Evolutionary conservation across 2,797 vertebrate genomes (phyloP).

Genomic region (Epinephelus awoara): DNA sequence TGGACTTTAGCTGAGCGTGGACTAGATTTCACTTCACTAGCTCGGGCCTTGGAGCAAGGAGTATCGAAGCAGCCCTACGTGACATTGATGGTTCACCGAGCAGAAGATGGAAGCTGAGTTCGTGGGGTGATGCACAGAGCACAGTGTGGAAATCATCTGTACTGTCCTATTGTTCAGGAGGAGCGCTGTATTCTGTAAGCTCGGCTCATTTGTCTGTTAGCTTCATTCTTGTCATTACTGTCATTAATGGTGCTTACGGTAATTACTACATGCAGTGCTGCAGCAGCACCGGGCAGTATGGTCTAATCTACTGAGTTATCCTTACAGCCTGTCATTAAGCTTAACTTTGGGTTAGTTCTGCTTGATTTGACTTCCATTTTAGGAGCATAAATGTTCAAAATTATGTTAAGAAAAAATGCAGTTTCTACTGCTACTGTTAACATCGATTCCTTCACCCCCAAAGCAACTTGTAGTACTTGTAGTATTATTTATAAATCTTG

Average conservation of each 20-base stretch:
- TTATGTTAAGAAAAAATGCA: no score
- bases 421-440: no score
- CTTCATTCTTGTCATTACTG: not conserved
- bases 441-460: no score
- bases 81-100: slow-evolving; percentile 57
- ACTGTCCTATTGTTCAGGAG: not conserved
- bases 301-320: not conserved
- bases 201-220: not conserved
- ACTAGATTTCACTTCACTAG: slow-evolving; percentile 53
- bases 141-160: slow-evolving; percentile 20
- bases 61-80: slow-evolving; percentile 29
- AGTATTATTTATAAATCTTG: no score
- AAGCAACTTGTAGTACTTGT: no score
- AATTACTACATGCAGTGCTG: slow-evolving; percentile 14
- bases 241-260: slow-evolving; percentile 4
- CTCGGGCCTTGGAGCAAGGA: slow-evolving; percentile 37
- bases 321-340: not conserved
- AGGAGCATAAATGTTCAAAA: no score
- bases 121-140: slow-evolving; percentile 5
- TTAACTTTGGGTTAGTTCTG: not conserved
- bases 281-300: not conserved
- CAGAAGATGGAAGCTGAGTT: slow-evolving; percentile 48
- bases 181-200: not conserved
- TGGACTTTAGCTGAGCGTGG: slow-evolving; percentile 46
- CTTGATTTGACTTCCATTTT: not conserved